Conservation (phyloP, 2,888 invertebrate species). For the Helicoverpa assulta region DNA sequence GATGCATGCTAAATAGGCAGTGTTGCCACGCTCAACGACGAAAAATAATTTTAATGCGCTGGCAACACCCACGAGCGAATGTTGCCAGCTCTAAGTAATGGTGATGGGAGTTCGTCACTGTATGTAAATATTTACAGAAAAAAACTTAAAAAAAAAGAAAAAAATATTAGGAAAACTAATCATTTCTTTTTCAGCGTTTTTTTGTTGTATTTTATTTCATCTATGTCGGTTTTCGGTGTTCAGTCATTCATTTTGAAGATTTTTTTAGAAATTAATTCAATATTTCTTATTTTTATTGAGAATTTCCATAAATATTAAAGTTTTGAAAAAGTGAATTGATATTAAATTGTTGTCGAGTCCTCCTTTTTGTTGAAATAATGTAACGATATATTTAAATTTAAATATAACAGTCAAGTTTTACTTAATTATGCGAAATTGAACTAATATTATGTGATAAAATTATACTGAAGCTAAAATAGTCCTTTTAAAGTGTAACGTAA, state of each 20-base stretch:
- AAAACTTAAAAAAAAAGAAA: slow-evolving; percentile 4
- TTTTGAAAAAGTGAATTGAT: slow-evolving; percentile 1
- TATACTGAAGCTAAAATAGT: neutral
- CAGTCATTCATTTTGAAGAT: neutral
- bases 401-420: slow-evolving; percentile 5
- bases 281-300: neutral
- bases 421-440: neutral
- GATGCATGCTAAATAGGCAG: slow-evolving; percentile 48
- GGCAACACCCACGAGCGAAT: slow-evolving; percentile 42
- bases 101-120: slow-evolving; percentile 65
- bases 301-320: slow-evolving; percentile 1
- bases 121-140: slow-evolving; percentile 50
- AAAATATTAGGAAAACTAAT: slow-evolving; percentile 58
- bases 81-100: slow-evolving; percentile 58
- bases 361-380: slow-evolving; percentile 17
- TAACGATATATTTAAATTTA: slow-evolving; percentile 19
- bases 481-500: too few relatives aligned
- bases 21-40: slow-evolving; percentile 60
- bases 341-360: slow-evolving; percentile 15
- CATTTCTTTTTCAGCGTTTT: slow-evolving; percentile 64
- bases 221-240: slow-evolving; percentile 2
- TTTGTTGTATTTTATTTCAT: slow-evolving; percentile 13
- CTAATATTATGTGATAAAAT: neutral
- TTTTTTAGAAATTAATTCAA: neutral
- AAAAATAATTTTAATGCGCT: slow-evolving; percentile 37